A percentile compares a stretch with the other conserved stretches of the same genome.
Evolutionary conservation across 2,888 invertebrate genomes (phyloP).

Genomic region (Idaea straminata): DNA sequence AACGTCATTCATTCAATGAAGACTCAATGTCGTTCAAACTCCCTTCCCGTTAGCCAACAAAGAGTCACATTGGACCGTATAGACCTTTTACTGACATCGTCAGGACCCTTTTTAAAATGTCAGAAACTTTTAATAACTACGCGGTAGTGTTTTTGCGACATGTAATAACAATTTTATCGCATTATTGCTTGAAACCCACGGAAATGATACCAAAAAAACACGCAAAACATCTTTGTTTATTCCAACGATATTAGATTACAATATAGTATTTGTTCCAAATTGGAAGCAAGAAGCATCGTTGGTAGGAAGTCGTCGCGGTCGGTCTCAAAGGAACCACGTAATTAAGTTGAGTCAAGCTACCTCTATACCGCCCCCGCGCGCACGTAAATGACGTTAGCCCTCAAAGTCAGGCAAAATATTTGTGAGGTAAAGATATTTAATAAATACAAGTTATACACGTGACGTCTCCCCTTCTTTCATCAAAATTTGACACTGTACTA

Average conservation of each 20-base stretch:
- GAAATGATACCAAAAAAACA: neutral
- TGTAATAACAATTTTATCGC: neutral
- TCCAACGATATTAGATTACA: conserved; percentile 27
- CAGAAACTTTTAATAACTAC: too few relatives aligned
- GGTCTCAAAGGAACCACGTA: conserved; percentile 49
- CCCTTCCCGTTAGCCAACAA: too few relatives aligned
- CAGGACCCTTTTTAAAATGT: too few relatives aligned
- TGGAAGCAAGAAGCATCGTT: conserved; percentile 22
- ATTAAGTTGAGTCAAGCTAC: conserved; percentile 49
- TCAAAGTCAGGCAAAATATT: conserved; percentile 43
- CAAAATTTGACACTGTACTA: neutral
- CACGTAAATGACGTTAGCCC: conserved; percentile 47
- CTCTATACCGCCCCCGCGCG: conserved; percentile 30
- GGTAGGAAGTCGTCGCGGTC: conserved; percentile 20
- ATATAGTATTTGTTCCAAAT: conserved; percentile 40
- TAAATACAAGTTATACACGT: neutral
- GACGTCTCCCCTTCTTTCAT: neutral
- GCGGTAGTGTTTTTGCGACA: too few relatives aligned
- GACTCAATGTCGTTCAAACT: too few relatives aligned
- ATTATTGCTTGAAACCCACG: neutral
- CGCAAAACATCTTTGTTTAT: conserved; percentile 29
- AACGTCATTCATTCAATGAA: too few relatives aligned
- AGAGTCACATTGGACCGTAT: too few relatives aligned
- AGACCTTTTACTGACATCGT: too few relatives aligned
- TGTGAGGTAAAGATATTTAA: conserved; percentile 17